phyloP scores from a whole-genome alignment of 2,113 vertebrate genomes.

The Nyctibius bracteatus region DNA sequence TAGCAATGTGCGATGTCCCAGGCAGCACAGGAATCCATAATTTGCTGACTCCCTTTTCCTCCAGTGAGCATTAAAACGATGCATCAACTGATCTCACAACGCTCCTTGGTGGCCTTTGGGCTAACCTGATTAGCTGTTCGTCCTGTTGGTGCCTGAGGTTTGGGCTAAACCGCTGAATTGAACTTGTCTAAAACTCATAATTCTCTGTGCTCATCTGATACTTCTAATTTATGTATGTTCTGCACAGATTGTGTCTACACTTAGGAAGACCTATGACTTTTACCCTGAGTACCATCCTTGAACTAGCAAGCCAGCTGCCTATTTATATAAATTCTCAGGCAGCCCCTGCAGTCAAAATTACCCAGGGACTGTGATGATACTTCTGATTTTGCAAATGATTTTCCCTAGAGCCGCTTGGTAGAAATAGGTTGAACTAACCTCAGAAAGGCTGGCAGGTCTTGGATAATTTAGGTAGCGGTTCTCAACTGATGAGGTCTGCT shows the following conservation, averaged over 20 bases:
- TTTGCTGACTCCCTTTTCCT: not conserved
- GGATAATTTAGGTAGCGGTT: not conserved
- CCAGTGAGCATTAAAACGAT: not conserved
- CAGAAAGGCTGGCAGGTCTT: not conserved
- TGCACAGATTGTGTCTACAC: not conserved
- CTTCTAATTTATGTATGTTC: not conserved
- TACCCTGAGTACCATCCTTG: not conserved
- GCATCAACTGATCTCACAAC: not conserved
- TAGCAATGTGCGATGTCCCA: not conserved
- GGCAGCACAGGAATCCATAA: not conserved
- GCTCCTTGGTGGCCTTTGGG: not conserved
- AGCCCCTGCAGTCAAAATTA: not conserved
- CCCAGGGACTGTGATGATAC: not conserved
- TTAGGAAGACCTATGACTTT: not conserved
- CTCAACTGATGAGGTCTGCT: not conserved
- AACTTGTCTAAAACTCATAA: not conserved
- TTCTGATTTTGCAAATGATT: not conserved
- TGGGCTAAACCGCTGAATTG: accelerated
- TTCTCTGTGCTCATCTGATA: not conserved
- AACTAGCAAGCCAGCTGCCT: not conserved
- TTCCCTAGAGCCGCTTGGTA: not conserved
- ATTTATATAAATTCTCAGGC: not conserved
- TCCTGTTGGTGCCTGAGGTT: not conserved
- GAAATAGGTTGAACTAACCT: not conserved
- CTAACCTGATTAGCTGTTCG: not conserved